Conservation (phyloP, 2,888 invertebrate species). For the Macrosiphum euphorbiae region DNA sequence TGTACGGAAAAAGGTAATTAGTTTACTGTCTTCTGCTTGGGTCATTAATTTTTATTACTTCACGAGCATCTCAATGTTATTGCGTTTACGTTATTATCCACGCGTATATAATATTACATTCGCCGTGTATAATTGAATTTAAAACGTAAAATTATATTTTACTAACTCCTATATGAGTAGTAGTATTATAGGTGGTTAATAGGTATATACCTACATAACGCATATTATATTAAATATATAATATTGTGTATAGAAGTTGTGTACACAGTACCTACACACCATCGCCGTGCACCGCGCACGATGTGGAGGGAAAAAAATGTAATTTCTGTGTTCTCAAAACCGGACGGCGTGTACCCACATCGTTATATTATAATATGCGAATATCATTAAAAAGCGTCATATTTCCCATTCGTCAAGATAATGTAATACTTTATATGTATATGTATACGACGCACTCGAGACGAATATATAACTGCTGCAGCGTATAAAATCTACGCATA, state of each 20-base stretch:
- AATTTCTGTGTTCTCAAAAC: slow-evolving; percentile 14
- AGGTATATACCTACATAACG: not conserved
- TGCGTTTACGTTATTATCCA: not conserved
- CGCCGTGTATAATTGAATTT: slow-evolving; percentile 1
- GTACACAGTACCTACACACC: not conserved
- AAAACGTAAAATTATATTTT: not conserved
- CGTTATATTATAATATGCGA: not conserved
- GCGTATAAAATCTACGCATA: not conserved
- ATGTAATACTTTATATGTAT: not conserved
- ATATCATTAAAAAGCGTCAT: not conserved
- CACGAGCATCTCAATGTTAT: not conserved
- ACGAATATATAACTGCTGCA: not conserved
- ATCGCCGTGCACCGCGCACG: not conserved
- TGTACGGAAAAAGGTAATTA: not conserved
- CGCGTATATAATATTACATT: not conserved
- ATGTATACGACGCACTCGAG: not conserved
- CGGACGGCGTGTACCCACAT: not conserved
- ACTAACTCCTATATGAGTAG: not conserved
- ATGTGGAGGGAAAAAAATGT: not conserved
- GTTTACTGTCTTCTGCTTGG: not conserved
- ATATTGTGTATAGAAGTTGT: not conserved
- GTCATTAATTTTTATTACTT: slow-evolving; percentile 2
- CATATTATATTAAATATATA: not conserved
- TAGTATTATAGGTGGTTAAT: not conserved
- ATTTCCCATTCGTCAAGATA: slow-evolving; percentile 10